These are phyloP conservation scores for Amphipyra tragopoginis DNA, from an alignment of 2,888 invertebrate species.

Conservation along the genomic window DNA sequence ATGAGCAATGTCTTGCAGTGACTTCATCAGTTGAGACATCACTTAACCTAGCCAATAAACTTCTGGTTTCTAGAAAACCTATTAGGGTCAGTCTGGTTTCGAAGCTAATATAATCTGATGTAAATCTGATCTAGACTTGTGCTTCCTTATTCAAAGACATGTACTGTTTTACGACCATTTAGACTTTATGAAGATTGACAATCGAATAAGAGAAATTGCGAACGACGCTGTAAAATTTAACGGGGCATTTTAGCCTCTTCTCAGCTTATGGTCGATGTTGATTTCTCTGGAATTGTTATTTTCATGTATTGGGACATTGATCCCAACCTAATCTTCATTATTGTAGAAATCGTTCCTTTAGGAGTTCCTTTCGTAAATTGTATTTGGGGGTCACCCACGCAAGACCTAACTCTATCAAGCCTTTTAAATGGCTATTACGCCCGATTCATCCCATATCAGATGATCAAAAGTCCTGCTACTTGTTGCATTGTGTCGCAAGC, in stretches of 20 bases:
- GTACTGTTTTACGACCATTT: conserved; percentile 39
- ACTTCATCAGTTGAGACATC: conserved; percentile 17
- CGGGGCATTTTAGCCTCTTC: conserved; percentile 17
- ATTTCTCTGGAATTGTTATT: conserved; percentile 19
- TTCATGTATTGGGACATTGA: conserved; percentile 4
- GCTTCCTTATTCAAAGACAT: conserved; percentile 48
- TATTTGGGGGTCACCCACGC: conserved; percentile 28
- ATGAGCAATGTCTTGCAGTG: conserved; percentile 16
- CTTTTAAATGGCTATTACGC: conserved; percentile 5
- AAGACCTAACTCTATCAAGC: conserved; percentile 11
- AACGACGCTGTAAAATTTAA: conserved; percentile 46
- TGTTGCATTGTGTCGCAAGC: conserved; percentile 44
- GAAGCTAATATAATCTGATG: conserved; percentile 26
- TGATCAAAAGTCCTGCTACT: conserved; percentile 24
- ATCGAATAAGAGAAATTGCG: conserved; percentile 38
- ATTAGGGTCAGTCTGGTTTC: conserved; percentile 35
- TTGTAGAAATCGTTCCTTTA: not conserved
- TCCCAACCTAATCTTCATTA: conserved; percentile 1
- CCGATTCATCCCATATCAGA: conserved; percentile 12
- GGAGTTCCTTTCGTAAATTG: not conserved
- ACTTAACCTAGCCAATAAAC: conserved; percentile 21
- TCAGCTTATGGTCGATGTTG: conserved; percentile 14
- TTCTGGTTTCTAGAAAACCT: conserved; percentile 29
- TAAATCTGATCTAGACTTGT: conserved; percentile 32
- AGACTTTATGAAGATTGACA: conserved; percentile 50